Evolutionary conservation across 1,140 invertebrate genomes (phyloP), one percentile per base, ranked within the genome.

Genomic region (Calycopis cecrops): DNA sequence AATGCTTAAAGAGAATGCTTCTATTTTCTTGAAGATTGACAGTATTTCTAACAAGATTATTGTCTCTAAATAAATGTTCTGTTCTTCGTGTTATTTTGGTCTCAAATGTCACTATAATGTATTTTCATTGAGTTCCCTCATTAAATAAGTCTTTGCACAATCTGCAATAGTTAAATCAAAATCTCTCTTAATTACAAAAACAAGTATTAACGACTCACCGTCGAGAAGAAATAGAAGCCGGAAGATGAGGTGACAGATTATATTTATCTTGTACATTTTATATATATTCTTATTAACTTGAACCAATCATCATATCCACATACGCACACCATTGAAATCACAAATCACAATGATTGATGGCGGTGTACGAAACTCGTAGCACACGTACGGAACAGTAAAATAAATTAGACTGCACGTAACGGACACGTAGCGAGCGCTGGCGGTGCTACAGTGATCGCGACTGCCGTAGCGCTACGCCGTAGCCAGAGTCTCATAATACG

Each of bases 171-270:
- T n/a, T n/a, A n/a, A n/a, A n/a, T n/a, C n/a, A 6, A 28, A 28
- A 28, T 28, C 6, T 28, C 2, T 28, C 6, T 28, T 28, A 28
- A 28, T 28, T n/a, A 28, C 2, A 6, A 28, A 28, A 28, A 58
- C 58, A 52, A 55, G 50, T 57, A 17, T 12, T 18, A 55, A 48
- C 44, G 52, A 76, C 76, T 76, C 55, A 83, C 77, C 79, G 64
- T 83, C 79, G 52, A 83, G 72, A 17, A 83, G 65, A 53, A 83
- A 83, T 59, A 83, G 72, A 63, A 83, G 59, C n/a, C 79, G 67
- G 55, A 83, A 83, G 62, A 83, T 77, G 61, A 83, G 76, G 62
- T 83, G 77, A 63, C 77, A 83, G 74, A 83, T 83, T 76, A 76
- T 74, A 74, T 73, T 76, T 77, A 83, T 83, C 69, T 80, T 75